These are phyloP conservation scores for Amphimedon queenslandica DNA, from an alignment of 37 sponge, comb jelly and placozoan genomes.

Conservation along the genomic window DNA sequence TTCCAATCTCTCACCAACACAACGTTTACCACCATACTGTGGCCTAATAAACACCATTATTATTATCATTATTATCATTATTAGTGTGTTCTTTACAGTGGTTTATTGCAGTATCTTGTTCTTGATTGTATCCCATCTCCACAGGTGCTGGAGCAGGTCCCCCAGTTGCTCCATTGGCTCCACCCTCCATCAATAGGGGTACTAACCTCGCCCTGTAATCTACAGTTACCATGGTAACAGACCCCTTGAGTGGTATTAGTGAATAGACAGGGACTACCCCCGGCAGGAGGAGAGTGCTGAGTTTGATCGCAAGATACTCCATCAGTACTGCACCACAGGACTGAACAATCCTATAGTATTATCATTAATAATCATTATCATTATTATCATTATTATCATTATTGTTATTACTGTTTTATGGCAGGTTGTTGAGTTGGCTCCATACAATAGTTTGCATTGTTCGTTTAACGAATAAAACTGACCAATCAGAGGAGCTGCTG, in stretches of 20 bases:
- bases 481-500: slow-evolving; percentile 21
- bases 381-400: too few species aligned
- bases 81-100: slow-evolving; percentile 32
- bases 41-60: too few species aligned
- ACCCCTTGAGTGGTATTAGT: neutral
- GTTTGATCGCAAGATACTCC: neutral
- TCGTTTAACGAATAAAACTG: slow-evolving; percentile 29
- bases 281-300: slow-evolving; percentile 30
- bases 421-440: neutral
- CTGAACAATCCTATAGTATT: slow-evolving; percentile 33
- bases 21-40: slow-evolving; percentile 45
- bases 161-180: slow-evolving; percentile 56
- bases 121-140: slow-evolving; percentile 45
- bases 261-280: slow-evolving; percentile 18
- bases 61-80: too few species aligned
- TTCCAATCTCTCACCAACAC: slow-evolving; percentile 16
- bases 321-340: slow-evolving; percentile 38
- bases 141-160: slow-evolving; percentile 33
- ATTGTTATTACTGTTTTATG: slow-evolving; percentile 19
- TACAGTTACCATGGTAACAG: neutral
- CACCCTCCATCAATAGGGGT: slow-evolving; percentile 33
- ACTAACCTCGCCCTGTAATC: too few species aligned
- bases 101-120: slow-evolving; percentile 39
- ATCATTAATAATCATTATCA: neutral
- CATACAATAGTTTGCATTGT: slow-evolving; percentile 31